Conservation (phyloP, 1,140 invertebrate species). For the Drosophila trapezifrons region DNA sequence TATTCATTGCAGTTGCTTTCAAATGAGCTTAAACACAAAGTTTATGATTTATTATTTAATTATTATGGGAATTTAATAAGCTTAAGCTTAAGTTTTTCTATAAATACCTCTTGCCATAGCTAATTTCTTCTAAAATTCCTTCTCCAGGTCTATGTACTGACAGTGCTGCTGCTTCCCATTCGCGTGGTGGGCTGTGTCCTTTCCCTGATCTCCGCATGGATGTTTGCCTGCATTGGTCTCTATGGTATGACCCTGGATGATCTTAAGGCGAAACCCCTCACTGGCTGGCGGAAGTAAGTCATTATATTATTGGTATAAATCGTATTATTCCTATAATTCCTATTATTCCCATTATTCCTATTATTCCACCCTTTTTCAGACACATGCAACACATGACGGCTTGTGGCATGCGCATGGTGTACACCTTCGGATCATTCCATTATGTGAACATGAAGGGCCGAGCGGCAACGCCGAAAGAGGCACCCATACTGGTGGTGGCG, state of each 20-base stretch:
- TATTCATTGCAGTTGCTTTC: neutral
- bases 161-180: constrained; percentile 90
- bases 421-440: constrained; percentile 92
- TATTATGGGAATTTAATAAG: neutral
- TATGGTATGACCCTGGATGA: constrained; percentile 91
- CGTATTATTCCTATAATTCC: too few species aligned
- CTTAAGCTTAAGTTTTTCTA: neutral
- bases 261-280: constrained; percentile 89
- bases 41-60: too few species aligned
- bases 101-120: too few species aligned
- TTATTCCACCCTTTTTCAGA: constrained; percentile 37
- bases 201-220: constrained; percentile 91
- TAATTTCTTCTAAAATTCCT: neutral
- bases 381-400: constrained; percentile 67
- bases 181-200: constrained; percentile 90
- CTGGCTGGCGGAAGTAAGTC: constrained; percentile 92
- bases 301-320: too few species aligned
- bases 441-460: constrained; percentile 89
- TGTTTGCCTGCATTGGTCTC: constrained; percentile 91
- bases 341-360: too few species aligned
- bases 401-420: constrained; percentile 88
- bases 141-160: constrained; percentile 92
- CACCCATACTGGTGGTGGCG: constrained; percentile 93
- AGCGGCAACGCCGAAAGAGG: constrained; percentile 88
- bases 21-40: neutral